Evolutionary conservation across 2,113 vertebrate genomes (phyloP).

Genomic region (Tauraco erythrolophus): DNA sequence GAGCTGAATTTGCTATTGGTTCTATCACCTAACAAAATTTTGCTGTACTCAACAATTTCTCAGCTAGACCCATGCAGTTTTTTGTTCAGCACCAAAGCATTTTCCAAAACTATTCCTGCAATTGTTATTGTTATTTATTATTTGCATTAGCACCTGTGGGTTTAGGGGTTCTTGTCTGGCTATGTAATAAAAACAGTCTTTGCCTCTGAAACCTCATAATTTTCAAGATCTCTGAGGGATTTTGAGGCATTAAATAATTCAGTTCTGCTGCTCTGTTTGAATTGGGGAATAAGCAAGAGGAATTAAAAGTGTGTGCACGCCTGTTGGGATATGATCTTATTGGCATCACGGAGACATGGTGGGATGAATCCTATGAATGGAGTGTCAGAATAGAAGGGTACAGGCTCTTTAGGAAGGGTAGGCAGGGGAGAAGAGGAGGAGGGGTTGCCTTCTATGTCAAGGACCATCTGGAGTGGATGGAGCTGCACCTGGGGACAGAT

Average conservation of each 20-base stretch:
- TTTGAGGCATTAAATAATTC: not conserved
- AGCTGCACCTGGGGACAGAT: too few species aligned
- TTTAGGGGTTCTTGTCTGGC: not conserved
- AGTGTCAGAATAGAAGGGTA: too few species aligned
- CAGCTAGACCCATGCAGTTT: not conserved
- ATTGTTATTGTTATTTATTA: not conserved
- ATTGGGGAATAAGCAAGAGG: too few species aligned
- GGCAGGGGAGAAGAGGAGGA: too few species aligned
- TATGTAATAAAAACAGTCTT: not conserved
- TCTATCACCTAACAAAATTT: not conserved
- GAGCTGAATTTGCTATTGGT: not conserved
- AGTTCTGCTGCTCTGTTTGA: not conserved
- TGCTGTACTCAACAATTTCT: not conserved
- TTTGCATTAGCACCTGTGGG: not conserved
- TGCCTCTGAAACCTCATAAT: not conserved
- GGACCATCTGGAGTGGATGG: too few species aligned
- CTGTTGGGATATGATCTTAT: too few species aligned
- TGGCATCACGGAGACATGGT: too few species aligned
- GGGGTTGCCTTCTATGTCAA: too few species aligned
- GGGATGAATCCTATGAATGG: too few species aligned
- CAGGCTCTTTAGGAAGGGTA: too few species aligned
- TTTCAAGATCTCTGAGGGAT: slow-evolving; percentile 9
- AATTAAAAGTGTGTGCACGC: too few species aligned
- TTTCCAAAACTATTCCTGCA: not conserved
- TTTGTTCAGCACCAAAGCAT: not conserved